Evolutionary conservation across 2,113 vertebrate genomes (phyloP).

Genomic region (Coptodon bakossiorum): DNA sequence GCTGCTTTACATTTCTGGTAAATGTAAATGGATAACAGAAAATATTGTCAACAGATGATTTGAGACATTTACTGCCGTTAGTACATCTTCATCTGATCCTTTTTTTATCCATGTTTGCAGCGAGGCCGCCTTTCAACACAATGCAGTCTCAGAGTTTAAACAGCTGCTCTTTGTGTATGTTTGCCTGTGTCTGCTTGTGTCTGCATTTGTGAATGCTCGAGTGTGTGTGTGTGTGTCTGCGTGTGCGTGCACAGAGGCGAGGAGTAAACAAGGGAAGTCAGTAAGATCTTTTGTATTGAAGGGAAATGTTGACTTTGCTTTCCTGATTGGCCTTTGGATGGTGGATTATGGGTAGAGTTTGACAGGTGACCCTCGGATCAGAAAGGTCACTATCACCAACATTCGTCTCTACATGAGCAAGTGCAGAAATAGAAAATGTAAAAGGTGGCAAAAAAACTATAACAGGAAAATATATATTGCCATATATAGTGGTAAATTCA

Average conservation of each 20-base stretch:
- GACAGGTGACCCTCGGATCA: constrained; percentile 22
- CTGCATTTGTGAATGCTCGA: constrained; percentile 9
- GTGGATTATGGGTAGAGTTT: constrained; percentile 17
- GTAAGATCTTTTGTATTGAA: constrained; percentile 49
- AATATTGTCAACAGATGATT: neutral
- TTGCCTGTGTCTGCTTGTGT: constrained; percentile 32
- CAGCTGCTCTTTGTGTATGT: constrained; percentile 53
- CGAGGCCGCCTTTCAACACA: constrained; percentile 5
- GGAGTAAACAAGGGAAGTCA: constrained; percentile 43
- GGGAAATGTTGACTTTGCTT: constrained; percentile 47
- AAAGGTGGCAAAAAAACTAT: neutral
- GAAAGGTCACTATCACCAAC: neutral
- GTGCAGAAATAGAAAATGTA: neutral
- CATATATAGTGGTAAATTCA: neutral
- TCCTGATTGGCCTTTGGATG: constrained; percentile 33
- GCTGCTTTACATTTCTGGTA: neutral
- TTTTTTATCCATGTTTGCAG: constrained; percentile 8
- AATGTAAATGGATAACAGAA: neutral
- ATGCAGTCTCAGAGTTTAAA: constrained; percentile 42
- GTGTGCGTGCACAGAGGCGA: neutral
- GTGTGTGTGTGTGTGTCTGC: neutral
- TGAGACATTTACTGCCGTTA: neutral
- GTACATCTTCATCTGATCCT: neutral
- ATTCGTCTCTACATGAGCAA: neutral
- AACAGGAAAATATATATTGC: neutral